These are phyloP conservation scores for Novumbra hubbsi DNA, from an alignment of 2,797 vertebrate species.

Conservation along the genomic window DNA sequence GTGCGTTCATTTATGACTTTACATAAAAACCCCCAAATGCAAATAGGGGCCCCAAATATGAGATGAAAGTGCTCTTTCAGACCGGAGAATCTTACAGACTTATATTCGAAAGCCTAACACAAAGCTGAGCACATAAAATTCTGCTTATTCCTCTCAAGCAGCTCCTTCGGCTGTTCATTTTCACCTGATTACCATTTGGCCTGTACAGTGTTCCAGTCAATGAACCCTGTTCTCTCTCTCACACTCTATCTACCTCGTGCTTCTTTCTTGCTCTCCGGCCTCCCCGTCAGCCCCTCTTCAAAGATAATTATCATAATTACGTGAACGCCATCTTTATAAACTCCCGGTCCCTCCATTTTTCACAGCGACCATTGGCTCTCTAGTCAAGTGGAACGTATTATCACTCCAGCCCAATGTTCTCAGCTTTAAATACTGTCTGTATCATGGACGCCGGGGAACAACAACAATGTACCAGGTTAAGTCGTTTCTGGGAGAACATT, in stretches of 20 bases:
- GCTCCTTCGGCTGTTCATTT: not conserved
- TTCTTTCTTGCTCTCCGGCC: conserved; percentile 15
- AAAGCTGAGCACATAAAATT: too few species aligned
- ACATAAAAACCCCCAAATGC: too few species aligned
- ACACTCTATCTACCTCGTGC: not conserved
- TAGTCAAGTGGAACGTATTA: conserved; percentile 68
- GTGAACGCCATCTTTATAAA: conserved; percentile 58
- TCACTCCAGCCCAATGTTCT: conserved; percentile 17
- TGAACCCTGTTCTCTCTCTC: not conserved
- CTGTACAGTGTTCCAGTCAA: not conserved
- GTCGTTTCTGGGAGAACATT: not conserved
- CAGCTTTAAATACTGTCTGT: conserved; percentile 31
- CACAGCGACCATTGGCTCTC: conserved; percentile 77
- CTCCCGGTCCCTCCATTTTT: conserved; percentile 53
- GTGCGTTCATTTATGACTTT: too few species aligned
- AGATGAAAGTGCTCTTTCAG: too few species aligned
- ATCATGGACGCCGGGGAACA: not conserved
- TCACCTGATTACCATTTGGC: not conserved
- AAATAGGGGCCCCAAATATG: too few species aligned
- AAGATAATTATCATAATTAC: conserved; percentile 88
- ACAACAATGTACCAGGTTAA: not conserved
- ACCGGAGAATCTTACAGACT: too few species aligned
- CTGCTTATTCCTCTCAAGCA: not conserved
- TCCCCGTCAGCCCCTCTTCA: conserved; percentile 70
- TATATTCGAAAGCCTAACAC: too few species aligned